phyloP scores from a whole-genome alignment of 35 echinoderm and acorn worm species.

The Lytechinus variegatus region DNA sequence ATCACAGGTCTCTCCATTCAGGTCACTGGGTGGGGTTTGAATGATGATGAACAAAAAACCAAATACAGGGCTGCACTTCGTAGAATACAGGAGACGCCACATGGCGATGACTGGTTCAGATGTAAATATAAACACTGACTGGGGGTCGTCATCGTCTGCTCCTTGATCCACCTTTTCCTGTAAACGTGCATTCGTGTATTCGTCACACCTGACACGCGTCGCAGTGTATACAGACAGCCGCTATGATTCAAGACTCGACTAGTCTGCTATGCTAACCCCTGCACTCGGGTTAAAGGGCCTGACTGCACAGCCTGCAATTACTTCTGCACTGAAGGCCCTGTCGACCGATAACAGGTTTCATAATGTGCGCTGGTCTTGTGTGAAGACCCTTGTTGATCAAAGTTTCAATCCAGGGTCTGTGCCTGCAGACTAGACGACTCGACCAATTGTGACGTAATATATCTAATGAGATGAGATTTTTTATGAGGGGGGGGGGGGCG shows the following conservation, averaged over 20 bases:
- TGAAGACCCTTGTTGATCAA: no score
- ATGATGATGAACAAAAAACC: neutral
- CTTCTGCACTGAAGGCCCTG: no score
- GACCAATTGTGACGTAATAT: no score
- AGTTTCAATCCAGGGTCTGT: no score
- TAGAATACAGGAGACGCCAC: neutral
- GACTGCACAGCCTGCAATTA: no score
- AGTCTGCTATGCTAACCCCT: no score
- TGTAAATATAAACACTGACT: slow-evolving; percentile 13
- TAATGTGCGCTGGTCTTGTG: no score
- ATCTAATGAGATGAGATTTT: no score
- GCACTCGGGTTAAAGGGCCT: no score
- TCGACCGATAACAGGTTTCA: no score
- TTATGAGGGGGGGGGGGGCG: no score
- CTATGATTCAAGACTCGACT: neutral
- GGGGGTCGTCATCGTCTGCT: neutral
- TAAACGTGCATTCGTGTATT: slow-evolving; percentile 1
- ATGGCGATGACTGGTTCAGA: neutral
- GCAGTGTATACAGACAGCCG: neutral
- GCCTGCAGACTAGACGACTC: no score
- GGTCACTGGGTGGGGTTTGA: neutral
- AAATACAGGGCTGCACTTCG: neutral
- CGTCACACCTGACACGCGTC: neutral
- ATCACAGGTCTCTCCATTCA: neutral
- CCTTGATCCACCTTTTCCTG: neutral